phyloP scores from a whole-genome alignment of 1,140 invertebrate species.

The Aphis craccivora region DNA sequence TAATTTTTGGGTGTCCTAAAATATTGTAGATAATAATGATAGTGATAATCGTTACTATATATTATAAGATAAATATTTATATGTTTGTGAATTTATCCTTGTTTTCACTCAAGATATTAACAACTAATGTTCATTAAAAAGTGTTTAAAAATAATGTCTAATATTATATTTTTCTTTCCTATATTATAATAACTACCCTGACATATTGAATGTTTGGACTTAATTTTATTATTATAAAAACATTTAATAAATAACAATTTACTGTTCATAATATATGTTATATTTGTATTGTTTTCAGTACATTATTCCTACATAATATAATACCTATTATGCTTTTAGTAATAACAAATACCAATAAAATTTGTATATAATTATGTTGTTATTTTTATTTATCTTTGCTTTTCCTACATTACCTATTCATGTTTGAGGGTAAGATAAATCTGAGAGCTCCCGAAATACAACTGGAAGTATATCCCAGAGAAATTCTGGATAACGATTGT shows the following conservation, averaged over 20 bases:
- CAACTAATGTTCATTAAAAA: not conserved
- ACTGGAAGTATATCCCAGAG: not conserved
- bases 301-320: not conserved
- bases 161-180: not conserved
- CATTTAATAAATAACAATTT: not conserved
- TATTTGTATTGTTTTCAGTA: not conserved
- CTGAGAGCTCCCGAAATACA: not conserved
- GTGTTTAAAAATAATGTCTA: not conserved
- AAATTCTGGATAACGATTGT: not conserved
- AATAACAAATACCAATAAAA: not conserved
- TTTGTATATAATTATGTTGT: not conserved
- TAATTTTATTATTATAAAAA: not conserved
- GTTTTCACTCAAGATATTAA: not conserved
- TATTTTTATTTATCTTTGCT: not conserved
- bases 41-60: not conserved
- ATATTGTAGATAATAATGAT: not conserved
- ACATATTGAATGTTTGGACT: not conserved
- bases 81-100: not conserved
- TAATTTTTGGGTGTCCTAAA: not conserved
- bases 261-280: not conserved
- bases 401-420: not conserved
- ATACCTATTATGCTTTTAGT: not conserved
- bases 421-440: not conserved
- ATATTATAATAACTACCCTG: not conserved
- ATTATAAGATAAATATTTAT: not conserved